Percentiles rank a stretch among this genome's conserved stretches.
Evolutionary conservation across 2,797 vertebrate species (phyloP).

Genomic region (Galagoides demidoff): DNA sequence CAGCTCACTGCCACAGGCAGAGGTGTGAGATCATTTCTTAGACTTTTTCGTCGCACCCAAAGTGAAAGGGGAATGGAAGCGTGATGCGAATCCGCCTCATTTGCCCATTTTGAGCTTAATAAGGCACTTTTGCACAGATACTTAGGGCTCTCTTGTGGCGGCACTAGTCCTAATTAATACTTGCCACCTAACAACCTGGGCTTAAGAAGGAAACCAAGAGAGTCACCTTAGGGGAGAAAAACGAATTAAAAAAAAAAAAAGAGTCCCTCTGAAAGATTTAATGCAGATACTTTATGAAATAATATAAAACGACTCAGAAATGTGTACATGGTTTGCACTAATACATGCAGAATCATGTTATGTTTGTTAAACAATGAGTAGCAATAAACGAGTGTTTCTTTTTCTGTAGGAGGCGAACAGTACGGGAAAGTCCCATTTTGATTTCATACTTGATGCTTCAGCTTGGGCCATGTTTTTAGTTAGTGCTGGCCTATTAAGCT

Average conservation of each 20-base stretch:
- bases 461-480: conserved; percentile 84
- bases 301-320: neutral
- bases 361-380: conserved; percentile 74
- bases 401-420: conserved; percentile 76
- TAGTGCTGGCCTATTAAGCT: conserved; percentile 89
- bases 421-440: conserved; percentile 83
- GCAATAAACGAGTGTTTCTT: conserved; percentile 76
- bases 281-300: neutral
- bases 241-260: neutral
- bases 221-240: neutral
- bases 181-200: conserved; percentile 63
- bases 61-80: conserved; percentile 70
- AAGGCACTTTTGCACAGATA: conserved; percentile 74
- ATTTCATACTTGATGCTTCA: conserved; percentile 88
- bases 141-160: conserved; percentile 65
- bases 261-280: neutral
- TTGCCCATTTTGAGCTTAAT: conserved; percentile 81
- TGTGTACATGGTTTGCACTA: neutral
- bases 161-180: conserved; percentile 80
- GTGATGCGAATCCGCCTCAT: conserved; percentile 75
- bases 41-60: conserved; percentile 63
- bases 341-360: neutral
- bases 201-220: neutral
- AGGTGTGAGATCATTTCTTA: conserved; percentile 82
- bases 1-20: conserved; percentile 51